Base-by-base conservation (phyloP, 2,888 invertebrate genomes). In the Cataglyphis albicans region DNA sequence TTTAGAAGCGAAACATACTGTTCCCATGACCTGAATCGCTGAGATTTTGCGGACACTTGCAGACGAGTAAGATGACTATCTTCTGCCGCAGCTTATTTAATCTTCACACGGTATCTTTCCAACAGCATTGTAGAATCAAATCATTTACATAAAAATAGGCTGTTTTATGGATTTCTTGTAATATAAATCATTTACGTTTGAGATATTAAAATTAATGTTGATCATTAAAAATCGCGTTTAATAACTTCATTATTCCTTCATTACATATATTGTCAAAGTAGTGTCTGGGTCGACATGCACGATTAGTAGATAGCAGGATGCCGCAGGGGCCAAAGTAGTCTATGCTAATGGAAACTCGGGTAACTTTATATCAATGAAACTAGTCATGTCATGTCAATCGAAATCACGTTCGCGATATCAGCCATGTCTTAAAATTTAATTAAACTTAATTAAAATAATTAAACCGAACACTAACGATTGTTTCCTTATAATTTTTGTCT, bases 201-300 rank as follows among this genome's bases (percentile, higher is more conserved):
- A 73, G n/a, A 41, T 25, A 6, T 72, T 38, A 12, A 21, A 38
- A 72, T 25, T 10, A 48, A 57, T 72, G 29, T 18, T 18, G 18
- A 10, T 18, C n/a, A 59, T 61, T 29, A 63, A 61, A 61, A 25
- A 57, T 57, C 3, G n/a, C 9, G n/a, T 55, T 38, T 7, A n/a
- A 1, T 41, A 57, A 21, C 6, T 7, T 10, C 15, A 18, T 18
- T 21, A 15, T 25, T 38, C 0, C 38, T 0, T 75, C 3, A 15
- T 61, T 3, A 21, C 15, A 12, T 6, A 6, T 41, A 32, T 48
- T 67, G 21, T n/a, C 5, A 25, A 68, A 41, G n/a, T 67, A 67
- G 25, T 84, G 89, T 88, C 84, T 86, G 83, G 86, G 88, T 89
- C 74, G 80, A 88, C 86, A 82, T 89, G 83, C 82, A 67, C 68